phyloP scores from a whole-genome alignment of 2,113 vertebrate species.

The Hyperopisus bebe region DNA sequence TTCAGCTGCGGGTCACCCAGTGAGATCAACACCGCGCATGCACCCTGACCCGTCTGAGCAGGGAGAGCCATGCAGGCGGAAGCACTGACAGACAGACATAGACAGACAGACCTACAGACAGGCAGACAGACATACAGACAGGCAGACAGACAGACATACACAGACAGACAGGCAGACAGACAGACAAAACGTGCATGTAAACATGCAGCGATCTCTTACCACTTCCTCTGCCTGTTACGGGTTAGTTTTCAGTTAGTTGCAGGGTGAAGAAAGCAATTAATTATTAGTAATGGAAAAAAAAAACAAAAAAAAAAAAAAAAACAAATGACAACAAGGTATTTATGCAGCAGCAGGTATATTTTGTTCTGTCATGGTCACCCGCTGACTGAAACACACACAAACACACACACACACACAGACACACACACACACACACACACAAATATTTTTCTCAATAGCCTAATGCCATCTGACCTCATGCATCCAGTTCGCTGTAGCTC shows the following conservation, averaged over 20 bases:
- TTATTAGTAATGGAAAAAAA: slow-evolving; percentile 33
- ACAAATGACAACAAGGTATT: neutral
- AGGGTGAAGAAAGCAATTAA: slow-evolving; percentile 37
- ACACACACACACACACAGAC: neutral
- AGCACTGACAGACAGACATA: slow-evolving; percentile 13
- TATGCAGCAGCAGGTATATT: neutral
- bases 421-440: no score
- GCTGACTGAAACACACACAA: neutral
- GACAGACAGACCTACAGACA: slow-evolving; percentile 38
- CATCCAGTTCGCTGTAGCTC: neutral
- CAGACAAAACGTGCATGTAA: slow-evolving; percentile 44
- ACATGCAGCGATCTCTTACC: slow-evolving; percentile 71
- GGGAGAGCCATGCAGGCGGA: slow-evolving; percentile 35
- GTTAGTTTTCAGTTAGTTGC: slow-evolving; percentile 62
- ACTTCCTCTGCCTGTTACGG: slow-evolving; percentile 79
- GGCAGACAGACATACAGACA: slow-evolving; percentile 51
- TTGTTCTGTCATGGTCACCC: neutral
- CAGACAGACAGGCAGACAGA: slow-evolving; percentile 42
- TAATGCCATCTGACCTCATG: neutral
- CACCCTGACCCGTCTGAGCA: neutral
- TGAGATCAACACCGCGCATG: neutral
- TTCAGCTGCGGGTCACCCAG: slow-evolving; percentile 4
- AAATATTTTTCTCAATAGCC: neutral
- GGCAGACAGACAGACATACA: slow-evolving; percentile 33
- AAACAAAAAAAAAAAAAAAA: neutral